Percentiles rank a stretch among this genome's conserved stretches.
Evolutionary conservation across 2,888 invertebrate species (phyloP).

Genomic region (Lissonota sp.): DNA sequence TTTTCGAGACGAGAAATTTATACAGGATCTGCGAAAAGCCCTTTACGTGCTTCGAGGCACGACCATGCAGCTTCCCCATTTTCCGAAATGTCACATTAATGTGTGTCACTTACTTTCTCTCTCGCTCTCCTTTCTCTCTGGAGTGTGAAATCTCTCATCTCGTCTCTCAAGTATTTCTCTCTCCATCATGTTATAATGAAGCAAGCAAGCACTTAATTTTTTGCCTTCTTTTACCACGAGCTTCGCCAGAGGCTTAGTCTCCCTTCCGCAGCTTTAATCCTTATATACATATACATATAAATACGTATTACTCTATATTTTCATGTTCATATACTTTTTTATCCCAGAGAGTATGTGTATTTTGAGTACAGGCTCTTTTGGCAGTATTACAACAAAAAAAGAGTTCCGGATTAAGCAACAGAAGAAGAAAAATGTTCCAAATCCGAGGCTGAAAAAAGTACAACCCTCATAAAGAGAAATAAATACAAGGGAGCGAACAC

Average conservation of each 20-base stretch:
- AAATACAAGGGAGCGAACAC: too few relatives aligned
- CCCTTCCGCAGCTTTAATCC: neutral
- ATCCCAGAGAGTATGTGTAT: too few relatives aligned
- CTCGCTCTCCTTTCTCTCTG: neutral
- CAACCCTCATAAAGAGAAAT: too few relatives aligned
- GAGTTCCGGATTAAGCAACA: too few relatives aligned
- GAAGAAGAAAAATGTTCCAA: too few relatives aligned
- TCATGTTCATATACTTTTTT: too few relatives aligned
- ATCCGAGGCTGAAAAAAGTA: too few relatives aligned
- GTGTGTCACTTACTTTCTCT: conserved; percentile 28
- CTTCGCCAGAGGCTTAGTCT: conserved; percentile 26
- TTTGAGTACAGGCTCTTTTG: too few relatives aligned
- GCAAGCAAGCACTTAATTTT: conserved; percentile 45
- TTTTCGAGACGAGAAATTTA: conserved; percentile 48
- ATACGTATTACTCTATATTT: neutral
- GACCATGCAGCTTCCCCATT: neutral
- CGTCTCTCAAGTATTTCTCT: conserved; percentile 35
- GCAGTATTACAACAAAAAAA: too few relatives aligned
- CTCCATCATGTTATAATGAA: conserved; percentile 52
- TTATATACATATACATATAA: neutral
- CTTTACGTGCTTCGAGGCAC: conserved; percentile 32
- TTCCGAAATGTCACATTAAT: conserved; percentile 54
- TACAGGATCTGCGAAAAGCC: conserved; percentile 46
- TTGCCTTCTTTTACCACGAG: conserved; percentile 10
- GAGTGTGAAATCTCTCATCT: conserved; percentile 21